phyloP scores from a whole-genome alignment of 2,888 invertebrate species.

The Aproaerema taeniolella region DNA sequence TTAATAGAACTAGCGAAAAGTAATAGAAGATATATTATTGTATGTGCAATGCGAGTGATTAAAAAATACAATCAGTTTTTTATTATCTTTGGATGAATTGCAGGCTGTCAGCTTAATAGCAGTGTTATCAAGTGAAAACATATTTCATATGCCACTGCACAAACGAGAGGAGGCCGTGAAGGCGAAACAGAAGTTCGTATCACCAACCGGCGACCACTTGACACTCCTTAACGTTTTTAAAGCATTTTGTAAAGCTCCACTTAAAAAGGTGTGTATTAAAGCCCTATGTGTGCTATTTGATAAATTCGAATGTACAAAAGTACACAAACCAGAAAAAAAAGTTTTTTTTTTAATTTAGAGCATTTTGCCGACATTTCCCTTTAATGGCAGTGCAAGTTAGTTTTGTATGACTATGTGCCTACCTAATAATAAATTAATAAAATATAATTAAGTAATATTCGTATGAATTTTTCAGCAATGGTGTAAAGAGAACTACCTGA shows the following conservation, averaged over 20 bases:
- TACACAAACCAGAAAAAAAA: no score
- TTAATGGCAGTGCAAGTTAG: no score
- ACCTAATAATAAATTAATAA: no score
- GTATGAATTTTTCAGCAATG: slow-evolving; percentile 83
- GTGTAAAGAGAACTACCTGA: slow-evolving; percentile 94
- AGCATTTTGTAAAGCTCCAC: slow-evolving; percentile 83
- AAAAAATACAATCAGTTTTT: not conserved
- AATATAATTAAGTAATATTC: no score
- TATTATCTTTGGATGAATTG: slow-evolving; percentile 25
- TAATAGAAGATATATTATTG: no score
- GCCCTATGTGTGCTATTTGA: not conserved
- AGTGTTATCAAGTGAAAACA: slow-evolving; percentile 91
- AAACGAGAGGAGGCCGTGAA: slow-evolving; percentile 87
- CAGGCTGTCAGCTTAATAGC: slow-evolving; percentile 90
- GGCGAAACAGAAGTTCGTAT: slow-evolving; percentile 87
- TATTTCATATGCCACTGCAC: slow-evolving; percentile 85
- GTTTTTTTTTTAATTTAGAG: no score
- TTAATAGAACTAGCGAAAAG: no score
- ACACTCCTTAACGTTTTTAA: slow-evolving; percentile 93
- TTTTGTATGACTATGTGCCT: no score
- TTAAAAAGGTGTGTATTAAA: slow-evolving; percentile 80
- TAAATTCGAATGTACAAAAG: no score
- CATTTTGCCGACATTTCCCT: no score
- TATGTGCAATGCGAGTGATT: not conserved
- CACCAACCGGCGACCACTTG: slow-evolving; percentile 93